These are phyloP conservation scores for Fulmarus glacialis DNA, from an alignment of 2,113 vertebrate genomes.

Conservation along the genomic window DNA sequence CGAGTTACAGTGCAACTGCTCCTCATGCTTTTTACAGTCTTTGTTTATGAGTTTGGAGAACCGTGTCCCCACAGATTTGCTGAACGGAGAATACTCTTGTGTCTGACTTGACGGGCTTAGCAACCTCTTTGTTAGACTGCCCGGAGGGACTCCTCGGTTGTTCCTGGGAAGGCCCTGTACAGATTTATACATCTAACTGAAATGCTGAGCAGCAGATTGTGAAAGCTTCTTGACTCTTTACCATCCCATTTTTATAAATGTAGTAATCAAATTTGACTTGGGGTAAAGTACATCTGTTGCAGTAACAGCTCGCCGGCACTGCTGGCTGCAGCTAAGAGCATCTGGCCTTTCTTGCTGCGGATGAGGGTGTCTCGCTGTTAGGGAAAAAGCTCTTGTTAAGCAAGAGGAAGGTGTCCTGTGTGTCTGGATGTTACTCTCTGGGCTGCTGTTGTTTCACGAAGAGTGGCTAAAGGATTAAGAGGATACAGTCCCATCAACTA, in stretches of 20 bases:
- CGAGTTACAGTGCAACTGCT: not conserved
- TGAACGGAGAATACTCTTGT: not conserved
- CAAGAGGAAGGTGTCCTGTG: not conserved
- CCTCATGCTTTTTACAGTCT: not conserved
- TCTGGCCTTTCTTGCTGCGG: not conserved
- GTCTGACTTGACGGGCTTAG: constrained; percentile 49
- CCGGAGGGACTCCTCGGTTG: not conserved
- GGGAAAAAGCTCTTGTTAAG: not conserved
- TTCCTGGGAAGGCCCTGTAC: not conserved
- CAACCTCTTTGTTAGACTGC: constrained; percentile 51
- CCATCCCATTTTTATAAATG: not conserved
- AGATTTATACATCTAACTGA: not conserved
- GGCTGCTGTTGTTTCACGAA: not conserved
- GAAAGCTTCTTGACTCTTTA: not conserved
- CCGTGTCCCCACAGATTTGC: not conserved
- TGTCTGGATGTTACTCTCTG: not conserved
- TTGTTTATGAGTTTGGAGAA: constrained; percentile 22
- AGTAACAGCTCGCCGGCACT: not conserved
- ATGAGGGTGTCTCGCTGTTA: not conserved
- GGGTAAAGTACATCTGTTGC: not conserved
- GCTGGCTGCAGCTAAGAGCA: not conserved
- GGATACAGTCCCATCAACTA: not conserved
- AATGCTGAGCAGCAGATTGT: not conserved
- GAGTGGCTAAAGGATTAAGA: not conserved
- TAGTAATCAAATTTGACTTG: not conserved